phyloP scores from a whole-genome alignment of 2,888 invertebrate species.

The Odontocolon sp. region DNA sequence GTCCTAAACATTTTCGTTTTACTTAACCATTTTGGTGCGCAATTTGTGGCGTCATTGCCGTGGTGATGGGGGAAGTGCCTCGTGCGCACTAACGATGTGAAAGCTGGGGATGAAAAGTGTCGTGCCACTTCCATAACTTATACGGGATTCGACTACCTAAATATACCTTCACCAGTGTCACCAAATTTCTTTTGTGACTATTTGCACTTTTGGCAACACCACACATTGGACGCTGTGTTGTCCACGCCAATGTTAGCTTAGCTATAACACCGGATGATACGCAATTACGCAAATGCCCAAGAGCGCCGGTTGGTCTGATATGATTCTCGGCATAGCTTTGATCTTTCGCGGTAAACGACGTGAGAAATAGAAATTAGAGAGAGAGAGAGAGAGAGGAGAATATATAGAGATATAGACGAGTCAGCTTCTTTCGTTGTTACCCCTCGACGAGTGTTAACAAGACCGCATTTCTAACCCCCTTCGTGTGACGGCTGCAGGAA shows the following conservation, averaged over 20 bases:
- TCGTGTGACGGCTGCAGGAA: background rate
- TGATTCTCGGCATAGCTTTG: constrained; percentile 22
- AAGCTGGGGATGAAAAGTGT: no score
- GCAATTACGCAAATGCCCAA: constrained; percentile 62
- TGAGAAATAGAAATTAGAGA: background rate
- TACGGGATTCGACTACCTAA: no score
- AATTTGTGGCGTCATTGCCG: no score
- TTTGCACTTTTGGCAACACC: constrained; percentile 20
- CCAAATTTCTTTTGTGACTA: no score
- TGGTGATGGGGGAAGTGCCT: no score
- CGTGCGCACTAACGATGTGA: no score
- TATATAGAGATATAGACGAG: no score
- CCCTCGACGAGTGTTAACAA: constrained; percentile 48
- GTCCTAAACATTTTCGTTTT: background rate
- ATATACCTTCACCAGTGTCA: background rate
- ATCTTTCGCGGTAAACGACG: constrained; percentile 30
- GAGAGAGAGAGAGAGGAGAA: no score
- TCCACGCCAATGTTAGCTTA: constrained; percentile 21
- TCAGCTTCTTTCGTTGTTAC: constrained; percentile 30
- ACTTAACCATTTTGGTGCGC: no score
- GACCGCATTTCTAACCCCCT: constrained; percentile 45
- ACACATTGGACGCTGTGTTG: no score
- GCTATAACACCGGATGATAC: constrained; percentile 51
- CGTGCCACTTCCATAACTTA: no score
- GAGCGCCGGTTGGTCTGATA: background rate